Conservation (phyloP, 1,140 invertebrate genomes). For the Lethocerus indicus region DNA sequence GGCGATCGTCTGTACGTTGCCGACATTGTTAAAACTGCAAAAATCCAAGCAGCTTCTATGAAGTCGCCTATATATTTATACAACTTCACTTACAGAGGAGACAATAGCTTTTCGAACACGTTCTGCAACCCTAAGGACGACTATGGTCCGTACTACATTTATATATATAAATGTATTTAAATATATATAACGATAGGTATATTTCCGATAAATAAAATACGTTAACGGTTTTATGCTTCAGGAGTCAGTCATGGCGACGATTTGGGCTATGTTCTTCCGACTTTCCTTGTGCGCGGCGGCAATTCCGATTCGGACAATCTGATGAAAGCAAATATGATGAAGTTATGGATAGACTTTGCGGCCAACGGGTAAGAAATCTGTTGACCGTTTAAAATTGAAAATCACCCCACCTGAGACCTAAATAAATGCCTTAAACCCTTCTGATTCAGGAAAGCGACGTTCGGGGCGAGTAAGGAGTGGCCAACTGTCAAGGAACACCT, state of each 20-base stretch:
- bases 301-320: too few relatives aligned
- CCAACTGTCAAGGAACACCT: too few relatives aligned
- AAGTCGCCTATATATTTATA: conserved; percentile 38
- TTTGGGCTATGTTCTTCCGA: conserved; percentile 25
- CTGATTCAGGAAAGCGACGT: too few relatives aligned
- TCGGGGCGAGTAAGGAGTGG: too few relatives aligned
- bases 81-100: conserved; percentile 32
- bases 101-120: conserved; percentile 31
- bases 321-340: too few relatives aligned
- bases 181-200: neutral
- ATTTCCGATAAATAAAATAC: too few relatives aligned
- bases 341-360: too few relatives aligned
- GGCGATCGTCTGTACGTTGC: conserved; percentile 38
- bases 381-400: too few relatives aligned
- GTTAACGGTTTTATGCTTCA: conserved; percentile 20
- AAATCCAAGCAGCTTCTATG: conserved; percentile 31
- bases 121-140: conserved; percentile 23
- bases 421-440: too few relatives aligned
- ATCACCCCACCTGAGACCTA: too few relatives aligned
- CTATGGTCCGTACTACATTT: conserved; percentile 32
- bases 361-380: too few relatives aligned
- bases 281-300: too few relatives aligned
- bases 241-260: conserved; percentile 44
- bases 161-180: conserved; percentile 7
- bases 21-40: conserved; percentile 33